Evolutionary conservation across 2,113 vertebrate species (phyloP).

Genomic region (Ctenodactylus gundi): DNA sequence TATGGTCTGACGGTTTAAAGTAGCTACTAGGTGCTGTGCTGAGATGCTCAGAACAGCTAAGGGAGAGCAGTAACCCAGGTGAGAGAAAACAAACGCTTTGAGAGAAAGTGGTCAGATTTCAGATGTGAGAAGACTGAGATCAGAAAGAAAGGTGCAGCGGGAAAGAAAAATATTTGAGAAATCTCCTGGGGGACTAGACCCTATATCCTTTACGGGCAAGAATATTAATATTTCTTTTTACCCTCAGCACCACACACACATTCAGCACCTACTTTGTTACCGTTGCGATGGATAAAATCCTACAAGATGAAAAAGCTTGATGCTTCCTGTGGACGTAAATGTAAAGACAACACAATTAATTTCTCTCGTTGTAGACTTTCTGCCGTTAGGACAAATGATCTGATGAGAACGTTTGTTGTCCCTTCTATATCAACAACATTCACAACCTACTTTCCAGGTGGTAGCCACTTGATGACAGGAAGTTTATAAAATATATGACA

Average conservation of each 20-base stretch:
- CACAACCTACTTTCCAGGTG: background rate
- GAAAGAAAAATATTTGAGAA: background rate
- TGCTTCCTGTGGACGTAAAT: background rate
- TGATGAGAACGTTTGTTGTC: background rate
- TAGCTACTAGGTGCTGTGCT: too few relatives aligned
- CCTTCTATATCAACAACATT: background rate
- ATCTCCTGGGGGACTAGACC: background rate
- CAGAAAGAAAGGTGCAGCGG: background rate
- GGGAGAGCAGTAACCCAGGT: too few relatives aligned
- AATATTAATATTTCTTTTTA: background rate
- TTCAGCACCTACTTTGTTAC: background rate
- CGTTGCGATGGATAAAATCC: background rate
- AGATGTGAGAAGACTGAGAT: background rate
- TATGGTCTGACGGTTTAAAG: background rate
- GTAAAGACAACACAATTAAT: too few relatives aligned
- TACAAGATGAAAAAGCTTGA: background rate
- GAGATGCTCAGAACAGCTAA: background rate
- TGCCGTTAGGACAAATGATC: background rate
- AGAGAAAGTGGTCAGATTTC: background rate
- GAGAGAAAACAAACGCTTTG: background rate
- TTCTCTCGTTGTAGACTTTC: background rate
- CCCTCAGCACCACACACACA: background rate
- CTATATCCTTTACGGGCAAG: too few relatives aligned
- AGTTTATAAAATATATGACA: background rate
- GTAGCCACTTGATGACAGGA: background rate